Conservation (phyloP, 2,113 vertebrate species). For the Salvator merianae region DNA sequence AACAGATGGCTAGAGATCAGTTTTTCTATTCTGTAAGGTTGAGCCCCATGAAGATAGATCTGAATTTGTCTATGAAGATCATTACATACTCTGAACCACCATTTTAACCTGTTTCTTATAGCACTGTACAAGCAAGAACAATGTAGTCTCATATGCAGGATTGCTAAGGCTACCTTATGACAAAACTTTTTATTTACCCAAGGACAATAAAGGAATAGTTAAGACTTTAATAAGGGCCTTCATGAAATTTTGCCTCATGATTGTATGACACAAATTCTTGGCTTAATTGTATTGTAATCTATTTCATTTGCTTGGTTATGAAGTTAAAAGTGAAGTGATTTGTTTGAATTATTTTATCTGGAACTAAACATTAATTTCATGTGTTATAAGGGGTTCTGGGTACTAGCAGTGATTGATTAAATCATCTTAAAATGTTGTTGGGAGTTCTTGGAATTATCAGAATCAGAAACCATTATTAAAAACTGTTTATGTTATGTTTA, state of each 20-base stretch:
- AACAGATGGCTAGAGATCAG: too few species aligned
- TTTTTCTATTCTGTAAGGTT: too few species aligned
- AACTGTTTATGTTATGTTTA: slow-evolving; percentile 33
- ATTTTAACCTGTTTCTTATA: too few species aligned
- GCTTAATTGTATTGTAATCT: slow-evolving; percentile 12
- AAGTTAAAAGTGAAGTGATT: not conserved
- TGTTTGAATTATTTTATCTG: not conserved
- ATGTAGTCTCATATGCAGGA: too few species aligned
- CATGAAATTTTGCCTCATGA: not conserved
- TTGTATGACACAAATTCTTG: not conserved
- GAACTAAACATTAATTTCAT: not conserved
- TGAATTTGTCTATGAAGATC: too few species aligned
- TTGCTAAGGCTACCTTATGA: too few species aligned
- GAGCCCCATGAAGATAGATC: too few species aligned
- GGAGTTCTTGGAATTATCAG: slow-evolving; percentile 16
- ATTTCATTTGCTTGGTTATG: slow-evolving; percentile 9
- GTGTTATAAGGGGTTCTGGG: not conserved
- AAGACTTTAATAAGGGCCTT: not conserved
- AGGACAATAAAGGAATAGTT: too few species aligned
- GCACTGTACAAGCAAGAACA: too few species aligned
- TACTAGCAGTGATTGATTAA: not conserved
- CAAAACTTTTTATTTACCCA: too few species aligned
- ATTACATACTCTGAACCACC: too few species aligned
- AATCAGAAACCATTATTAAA: slow-evolving; percentile 53
- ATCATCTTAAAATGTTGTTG: slow-evolving; percentile 6